Evolutionary conservation across 2,113 vertebrate genomes (phyloP).

Genomic region (Poicephalus gulielmi): DNA sequence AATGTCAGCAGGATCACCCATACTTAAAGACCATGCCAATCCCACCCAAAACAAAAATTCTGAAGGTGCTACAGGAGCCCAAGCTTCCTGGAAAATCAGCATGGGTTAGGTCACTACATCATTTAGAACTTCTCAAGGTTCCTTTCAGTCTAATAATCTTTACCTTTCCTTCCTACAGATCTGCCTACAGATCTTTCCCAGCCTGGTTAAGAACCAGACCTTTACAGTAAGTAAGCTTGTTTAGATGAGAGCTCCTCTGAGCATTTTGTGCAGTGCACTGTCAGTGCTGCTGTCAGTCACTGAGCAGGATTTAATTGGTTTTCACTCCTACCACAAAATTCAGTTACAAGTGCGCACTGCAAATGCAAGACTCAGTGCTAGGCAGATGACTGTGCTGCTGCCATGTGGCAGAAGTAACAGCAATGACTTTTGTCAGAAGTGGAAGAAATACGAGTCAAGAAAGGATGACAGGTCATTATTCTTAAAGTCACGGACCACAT

Average conservation of each 20-base stretch:
- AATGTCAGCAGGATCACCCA: not conserved
- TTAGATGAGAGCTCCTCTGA: not conserved
- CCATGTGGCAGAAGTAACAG: not conserved
- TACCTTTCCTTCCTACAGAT: not conserved
- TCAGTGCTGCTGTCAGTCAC: not conserved
- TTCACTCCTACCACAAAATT: not conserved
- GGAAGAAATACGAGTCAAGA: not conserved
- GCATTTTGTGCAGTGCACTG: rapidly evolving
- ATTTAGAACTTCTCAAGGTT: not conserved
- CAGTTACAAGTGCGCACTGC: not conserved
- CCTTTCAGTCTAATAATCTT: not conserved
- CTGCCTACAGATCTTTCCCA: not conserved
- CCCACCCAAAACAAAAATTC: not conserved
- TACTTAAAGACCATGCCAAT: not conserved
- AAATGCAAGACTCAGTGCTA: not conserved
- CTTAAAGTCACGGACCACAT: not conserved
- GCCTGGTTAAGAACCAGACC: not conserved
- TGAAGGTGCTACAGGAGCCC: not conserved
- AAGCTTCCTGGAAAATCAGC: not conserved
- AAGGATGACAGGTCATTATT: not conserved
- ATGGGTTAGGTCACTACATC: not conserved
- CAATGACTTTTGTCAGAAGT: not conserved
- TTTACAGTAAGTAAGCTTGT: not conserved
- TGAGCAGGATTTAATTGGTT: not conserved
- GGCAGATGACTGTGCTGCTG: not conserved